A percentile compares a stretch with the other conserved stretches of the same genome.
Evolutionary conservation across 2,888 invertebrate genomes (phyloP).

Genomic region (Halictus ligatus): DNA sequence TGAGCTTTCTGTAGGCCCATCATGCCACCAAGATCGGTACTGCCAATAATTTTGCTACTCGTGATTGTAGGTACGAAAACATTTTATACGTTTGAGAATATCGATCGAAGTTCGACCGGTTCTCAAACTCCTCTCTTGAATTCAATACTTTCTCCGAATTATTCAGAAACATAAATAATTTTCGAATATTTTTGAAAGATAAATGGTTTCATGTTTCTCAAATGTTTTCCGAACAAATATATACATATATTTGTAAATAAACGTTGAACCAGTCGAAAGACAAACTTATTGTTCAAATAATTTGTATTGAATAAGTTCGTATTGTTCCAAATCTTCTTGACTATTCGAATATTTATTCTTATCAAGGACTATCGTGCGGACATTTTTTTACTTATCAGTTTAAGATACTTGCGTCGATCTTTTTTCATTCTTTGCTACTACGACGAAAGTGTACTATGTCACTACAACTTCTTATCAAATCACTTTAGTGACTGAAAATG

Average conservation of each 20-base stretch:
- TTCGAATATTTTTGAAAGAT: not conserved
- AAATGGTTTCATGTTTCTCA: not conserved
- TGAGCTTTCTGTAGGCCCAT: conserved; percentile 40
- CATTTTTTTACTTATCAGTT: conserved; percentile 9
- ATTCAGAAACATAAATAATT: not conserved
- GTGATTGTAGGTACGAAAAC: conserved; percentile 71
- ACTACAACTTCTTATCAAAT: not conserved
- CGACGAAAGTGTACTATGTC: not conserved
- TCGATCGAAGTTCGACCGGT: not conserved
- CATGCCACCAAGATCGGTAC: conserved; percentile 69
- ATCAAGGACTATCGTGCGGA: not conserved
- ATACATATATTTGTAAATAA: not conserved
- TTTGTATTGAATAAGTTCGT: not conserved
- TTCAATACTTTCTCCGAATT: not conserved
- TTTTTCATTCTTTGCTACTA: not conserved
- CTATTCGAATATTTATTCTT: not conserved
- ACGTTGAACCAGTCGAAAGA: not conserved
- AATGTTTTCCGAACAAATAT: not conserved
- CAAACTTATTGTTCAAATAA: not conserved
- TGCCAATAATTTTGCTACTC: conserved; percentile 65
- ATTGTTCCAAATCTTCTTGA: not conserved
- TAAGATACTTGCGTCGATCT: not conserved
- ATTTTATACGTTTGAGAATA: conserved; percentile 2
- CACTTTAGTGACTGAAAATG: not conserved
- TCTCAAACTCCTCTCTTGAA: not conserved